Percentiles rank a stretch among this genome's conserved stretches.
Conservation (phyloP, 2,797 vertebrate species). For the Sebastolobus alascanus region DNA sequence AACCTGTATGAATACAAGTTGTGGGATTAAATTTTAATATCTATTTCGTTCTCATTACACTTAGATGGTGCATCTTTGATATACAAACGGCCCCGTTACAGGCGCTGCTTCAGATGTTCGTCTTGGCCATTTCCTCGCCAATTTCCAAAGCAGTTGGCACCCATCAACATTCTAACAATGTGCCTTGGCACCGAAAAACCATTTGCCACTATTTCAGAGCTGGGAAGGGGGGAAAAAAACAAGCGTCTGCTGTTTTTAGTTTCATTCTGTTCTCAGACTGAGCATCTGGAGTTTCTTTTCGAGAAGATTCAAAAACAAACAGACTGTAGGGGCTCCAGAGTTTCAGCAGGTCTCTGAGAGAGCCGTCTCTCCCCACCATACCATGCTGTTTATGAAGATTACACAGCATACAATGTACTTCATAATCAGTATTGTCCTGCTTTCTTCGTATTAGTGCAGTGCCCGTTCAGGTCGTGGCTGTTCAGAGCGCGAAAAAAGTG, state of each 20-base stretch:
- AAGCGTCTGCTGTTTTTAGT: conserved; percentile 76
- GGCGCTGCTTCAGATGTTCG: conserved; percentile 77
- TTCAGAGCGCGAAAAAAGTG: too few species aligned
- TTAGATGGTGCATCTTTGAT: conserved; percentile 57
- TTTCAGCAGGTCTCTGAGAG: conserved; percentile 56
- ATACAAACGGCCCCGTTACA: conserved; percentile 62
- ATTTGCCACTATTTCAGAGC: conserved; percentile 79
- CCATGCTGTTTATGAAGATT: conserved; percentile 19
- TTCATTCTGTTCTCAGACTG: conserved; percentile 71
- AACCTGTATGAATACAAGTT: conserved; percentile 56
- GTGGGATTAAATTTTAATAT: conserved; percentile 69
- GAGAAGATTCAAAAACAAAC: conserved; percentile 78
- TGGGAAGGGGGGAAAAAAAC: conserved; percentile 23
- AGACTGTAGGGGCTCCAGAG: conserved; percentile 60
- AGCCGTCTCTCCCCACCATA: conserved; percentile 26
- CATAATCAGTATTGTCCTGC: conserved; percentile 2
- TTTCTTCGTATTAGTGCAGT: background rate
- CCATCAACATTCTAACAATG: conserved; percentile 78
- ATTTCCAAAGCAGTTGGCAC: conserved; percentile 82
- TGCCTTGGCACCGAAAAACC: conserved; percentile 78
- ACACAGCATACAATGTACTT: background rate
- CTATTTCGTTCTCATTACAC: conserved; percentile 65
- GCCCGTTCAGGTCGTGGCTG: background rate
- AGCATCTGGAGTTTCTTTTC: conserved; percentile 81
- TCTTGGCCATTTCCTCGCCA: conserved; percentile 63